Conservation (phyloP, 2,113 vertebrate species). For the Apodemus speciosus region DNA sequence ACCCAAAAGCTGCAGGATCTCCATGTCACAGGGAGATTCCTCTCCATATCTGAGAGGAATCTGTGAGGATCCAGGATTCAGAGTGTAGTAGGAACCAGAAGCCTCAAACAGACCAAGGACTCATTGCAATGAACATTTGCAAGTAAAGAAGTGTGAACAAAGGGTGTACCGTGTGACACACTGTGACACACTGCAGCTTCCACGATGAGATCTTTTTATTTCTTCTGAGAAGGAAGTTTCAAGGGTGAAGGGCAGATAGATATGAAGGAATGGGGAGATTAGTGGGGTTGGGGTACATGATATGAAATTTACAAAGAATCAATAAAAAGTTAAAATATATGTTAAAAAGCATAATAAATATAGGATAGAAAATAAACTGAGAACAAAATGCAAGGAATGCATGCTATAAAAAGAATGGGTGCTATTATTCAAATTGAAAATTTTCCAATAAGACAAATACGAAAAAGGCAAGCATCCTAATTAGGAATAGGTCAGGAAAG, state of each 20-base stretch:
- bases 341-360: conserved; percentile 36
- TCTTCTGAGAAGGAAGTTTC: neutral
- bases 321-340: neutral
- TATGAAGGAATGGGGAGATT: neutral
- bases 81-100: neutral
- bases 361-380: neutral
- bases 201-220: neutral
- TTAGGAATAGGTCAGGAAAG: conserved; percentile 48
- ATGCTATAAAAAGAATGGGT: neutral
- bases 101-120: neutral
- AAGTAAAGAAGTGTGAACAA: neutral
- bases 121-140: neutral
- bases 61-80: neutral
- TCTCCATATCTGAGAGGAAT: neutral
- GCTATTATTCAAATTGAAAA: conserved; percentile 5
- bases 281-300: neutral
- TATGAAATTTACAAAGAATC: neutral
- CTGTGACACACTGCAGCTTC: neutral
- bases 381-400: neutral
- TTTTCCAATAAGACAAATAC: conserved; percentile 21
- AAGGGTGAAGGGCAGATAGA: neutral
- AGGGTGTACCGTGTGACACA: neutral
- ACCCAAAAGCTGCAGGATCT: neutral
- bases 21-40: neutral
- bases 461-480: neutral